Evolutionary conservation across 2,888 invertebrate species (phyloP).

Genomic region (Sussaba pulchella): DNA sequence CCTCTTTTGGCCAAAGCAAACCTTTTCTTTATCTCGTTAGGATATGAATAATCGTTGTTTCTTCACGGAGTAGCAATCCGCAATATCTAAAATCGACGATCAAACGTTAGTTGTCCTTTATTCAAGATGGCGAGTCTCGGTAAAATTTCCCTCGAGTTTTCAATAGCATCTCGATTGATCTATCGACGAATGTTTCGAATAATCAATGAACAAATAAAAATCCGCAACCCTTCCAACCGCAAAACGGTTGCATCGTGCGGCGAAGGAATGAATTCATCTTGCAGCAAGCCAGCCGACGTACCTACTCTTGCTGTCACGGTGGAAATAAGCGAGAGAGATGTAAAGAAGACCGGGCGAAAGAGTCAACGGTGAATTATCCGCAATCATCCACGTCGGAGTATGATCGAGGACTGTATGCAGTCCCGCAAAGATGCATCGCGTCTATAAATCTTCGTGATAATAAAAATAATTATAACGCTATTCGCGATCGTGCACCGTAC

Average conservation of each 20-base stretch:
- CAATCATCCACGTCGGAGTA: conserved; percentile 60
- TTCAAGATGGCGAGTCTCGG: too few relatives aligned
- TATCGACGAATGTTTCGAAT: too few relatives aligned
- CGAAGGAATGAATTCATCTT: neutral
- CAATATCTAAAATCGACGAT: too few relatives aligned
- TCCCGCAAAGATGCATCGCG: conserved; percentile 14
- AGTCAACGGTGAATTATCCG: conserved; percentile 55
- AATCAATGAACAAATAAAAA: too few relatives aligned
- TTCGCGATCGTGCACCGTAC: conserved; percentile 41
- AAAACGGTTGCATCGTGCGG: neutral
- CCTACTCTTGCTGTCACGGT: conserved; percentile 37
- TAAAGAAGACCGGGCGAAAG: conserved; percentile 28
- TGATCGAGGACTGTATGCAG: conserved; percentile 61
- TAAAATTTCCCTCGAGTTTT: too few relatives aligned
- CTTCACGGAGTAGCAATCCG: neutral
- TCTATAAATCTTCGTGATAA: conserved; percentile 60
- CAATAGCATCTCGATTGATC: too few relatives aligned
- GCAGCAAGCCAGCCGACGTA: neutral
- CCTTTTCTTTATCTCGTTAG: conserved; percentile 65
- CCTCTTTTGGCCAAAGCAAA: conserved; percentile 51
- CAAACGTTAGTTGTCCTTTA: too few relatives aligned
- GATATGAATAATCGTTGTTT: conserved; percentile 60
- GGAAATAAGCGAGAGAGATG: conserved; percentile 38
- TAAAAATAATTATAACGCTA: conserved; percentile 53
- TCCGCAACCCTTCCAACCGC: neutral